phyloP scores from a whole-genome alignment of 2,888 invertebrate genomes.

The Melinaea menophilus region DNA sequence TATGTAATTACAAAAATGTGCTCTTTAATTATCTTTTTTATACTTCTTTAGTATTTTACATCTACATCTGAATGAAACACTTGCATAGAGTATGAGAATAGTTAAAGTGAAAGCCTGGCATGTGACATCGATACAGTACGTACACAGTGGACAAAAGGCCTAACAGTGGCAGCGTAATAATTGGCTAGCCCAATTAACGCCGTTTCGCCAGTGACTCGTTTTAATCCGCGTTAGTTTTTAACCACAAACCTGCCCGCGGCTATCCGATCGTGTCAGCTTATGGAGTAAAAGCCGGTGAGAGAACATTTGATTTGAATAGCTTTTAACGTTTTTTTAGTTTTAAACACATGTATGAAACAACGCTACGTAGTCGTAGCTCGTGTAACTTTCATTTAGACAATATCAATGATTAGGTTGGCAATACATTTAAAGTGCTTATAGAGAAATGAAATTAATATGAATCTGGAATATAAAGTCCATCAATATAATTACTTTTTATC shows the following conservation, averaged over 20 bases:
- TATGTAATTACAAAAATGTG: too few relatives aligned
- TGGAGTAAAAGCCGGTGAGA: slow-evolving; percentile 22
- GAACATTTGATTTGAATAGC: slow-evolving; percentile 27
- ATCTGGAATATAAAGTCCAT: neutral
- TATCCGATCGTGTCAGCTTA: slow-evolving; percentile 30
- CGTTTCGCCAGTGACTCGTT: slow-evolving; percentile 34
- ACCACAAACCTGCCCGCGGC: slow-evolving; percentile 32
- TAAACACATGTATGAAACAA: too few relatives aligned
- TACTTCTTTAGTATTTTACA: too few relatives aligned
- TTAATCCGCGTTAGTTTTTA: slow-evolving; percentile 37
- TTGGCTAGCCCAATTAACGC: slow-evolving; percentile 43
- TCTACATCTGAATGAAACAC: too few relatives aligned
- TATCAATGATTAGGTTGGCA: too few relatives aligned
- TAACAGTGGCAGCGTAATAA: slow-evolving; percentile 40
- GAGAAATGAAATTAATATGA: neutral
- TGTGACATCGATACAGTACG: neutral
- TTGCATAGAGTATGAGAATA: too few relatives aligned
- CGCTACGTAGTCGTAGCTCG: too few relatives aligned
- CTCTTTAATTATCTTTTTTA: too few relatives aligned
- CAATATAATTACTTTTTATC: neutral
- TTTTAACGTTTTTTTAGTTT: slow-evolving; percentile 14
- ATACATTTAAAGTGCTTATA: neutral
- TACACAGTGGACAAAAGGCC: slow-evolving; percentile 20
- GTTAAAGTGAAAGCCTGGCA: neutral
- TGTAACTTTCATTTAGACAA: too few relatives aligned